Conservation (phyloP, 2,888 invertebrate species). For the Mythimna lalbum region DNA sequence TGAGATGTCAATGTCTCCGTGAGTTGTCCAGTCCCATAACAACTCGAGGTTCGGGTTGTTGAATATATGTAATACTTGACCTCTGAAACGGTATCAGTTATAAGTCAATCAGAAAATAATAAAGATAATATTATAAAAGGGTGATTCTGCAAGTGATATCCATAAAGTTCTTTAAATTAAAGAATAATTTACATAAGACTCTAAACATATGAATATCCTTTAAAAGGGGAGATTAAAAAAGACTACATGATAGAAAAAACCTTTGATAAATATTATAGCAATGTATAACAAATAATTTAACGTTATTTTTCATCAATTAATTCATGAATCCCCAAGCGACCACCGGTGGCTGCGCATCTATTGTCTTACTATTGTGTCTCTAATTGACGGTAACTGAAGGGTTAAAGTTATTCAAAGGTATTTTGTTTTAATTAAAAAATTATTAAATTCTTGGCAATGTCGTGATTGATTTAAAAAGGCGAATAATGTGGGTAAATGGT, state of each 20-base stretch:
- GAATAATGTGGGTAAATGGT: background rate
- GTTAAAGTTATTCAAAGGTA: background rate
- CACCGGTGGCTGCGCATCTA: too few relatives aligned
- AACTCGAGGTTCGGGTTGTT: slow-evolving; percentile 97
- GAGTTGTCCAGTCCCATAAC: slow-evolving; percentile 93
- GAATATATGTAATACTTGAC: slow-evolving; percentile 88
- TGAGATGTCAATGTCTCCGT: slow-evolving; percentile 91
- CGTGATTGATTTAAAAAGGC: background rate
- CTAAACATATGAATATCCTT: background rate
- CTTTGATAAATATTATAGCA: background rate
- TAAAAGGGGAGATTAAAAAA: background rate
- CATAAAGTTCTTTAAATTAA: background rate
- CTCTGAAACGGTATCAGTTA: slow-evolving; percentile 70
- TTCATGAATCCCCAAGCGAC: too few relatives aligned
- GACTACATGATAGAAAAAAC: background rate
- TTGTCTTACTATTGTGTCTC: too few relatives aligned
- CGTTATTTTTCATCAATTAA: background rate
- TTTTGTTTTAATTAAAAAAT: background rate
- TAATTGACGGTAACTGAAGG: too few relatives aligned
- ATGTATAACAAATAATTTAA: background rate
- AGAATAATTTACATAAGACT: background rate
- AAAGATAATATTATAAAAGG: slow-evolving; percentile 18
- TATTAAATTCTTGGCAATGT: background rate
- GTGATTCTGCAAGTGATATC: background rate
- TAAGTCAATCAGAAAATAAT: slow-evolving; percentile 27